Conservation (phyloP, 2,797 vertebrate species). For the Tragopan temminckii region DNA sequence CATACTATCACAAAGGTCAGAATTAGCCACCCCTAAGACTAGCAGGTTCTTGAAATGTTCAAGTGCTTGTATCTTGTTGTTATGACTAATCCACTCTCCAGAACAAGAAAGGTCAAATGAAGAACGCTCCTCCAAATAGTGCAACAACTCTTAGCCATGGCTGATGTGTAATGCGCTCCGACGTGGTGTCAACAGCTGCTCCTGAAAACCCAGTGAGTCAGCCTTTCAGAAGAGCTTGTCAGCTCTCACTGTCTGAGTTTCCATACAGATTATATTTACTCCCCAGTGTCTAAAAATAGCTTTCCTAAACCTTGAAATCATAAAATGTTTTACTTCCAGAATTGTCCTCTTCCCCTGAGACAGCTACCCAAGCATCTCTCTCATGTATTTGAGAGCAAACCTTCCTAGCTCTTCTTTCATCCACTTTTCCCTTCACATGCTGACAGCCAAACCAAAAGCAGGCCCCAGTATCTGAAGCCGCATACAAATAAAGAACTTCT, state of each 20-base stretch:
- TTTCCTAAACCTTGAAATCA: constrained; percentile 10
- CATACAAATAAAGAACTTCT: neutral
- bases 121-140: constrained; percentile 63
- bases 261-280: constrained; percentile 39
- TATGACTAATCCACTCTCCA: constrained; percentile 66
- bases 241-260: constrained; percentile 28
- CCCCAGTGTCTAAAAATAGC: constrained; percentile 38
- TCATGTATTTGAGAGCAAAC: neutral
- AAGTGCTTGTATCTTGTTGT: constrained; percentile 51
- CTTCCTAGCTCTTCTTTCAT: neutral
- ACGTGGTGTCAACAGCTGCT: constrained; percentile 67
- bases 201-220: constrained; percentile 51
- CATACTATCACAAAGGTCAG: constrained; percentile 48
- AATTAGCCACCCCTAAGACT: constrained; percentile 56
- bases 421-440: neutral
- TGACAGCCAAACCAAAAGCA: neutral
- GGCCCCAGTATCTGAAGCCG: neutral
- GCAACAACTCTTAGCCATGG: constrained; percentile 32
- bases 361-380: neutral
- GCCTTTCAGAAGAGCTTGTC: constrained; percentile 44
- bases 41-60: constrained; percentile 59
- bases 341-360: neutral
- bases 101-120: constrained; percentile 69
- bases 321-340: neutral
- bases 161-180: constrained; percentile 59